phyloP scores from a whole-genome alignment of 2,888 invertebrate genomes.

The Euclidia mi region DNA sequence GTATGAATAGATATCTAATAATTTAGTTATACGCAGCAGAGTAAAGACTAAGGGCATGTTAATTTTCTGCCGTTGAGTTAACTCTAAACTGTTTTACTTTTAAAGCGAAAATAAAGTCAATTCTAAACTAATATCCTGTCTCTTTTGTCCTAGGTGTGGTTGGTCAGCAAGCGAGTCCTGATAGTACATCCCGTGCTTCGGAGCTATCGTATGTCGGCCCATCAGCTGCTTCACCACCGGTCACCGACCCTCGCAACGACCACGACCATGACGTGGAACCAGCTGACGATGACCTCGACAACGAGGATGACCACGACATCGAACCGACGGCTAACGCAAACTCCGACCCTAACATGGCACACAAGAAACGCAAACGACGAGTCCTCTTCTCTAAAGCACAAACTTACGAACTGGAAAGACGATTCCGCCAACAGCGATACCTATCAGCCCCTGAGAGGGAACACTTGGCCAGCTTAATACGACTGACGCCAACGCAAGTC shows the following conservation, averaged over 20 bases:
- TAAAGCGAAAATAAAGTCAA: too few species aligned
- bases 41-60: too few species aligned
- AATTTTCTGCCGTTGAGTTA: too few species aligned
- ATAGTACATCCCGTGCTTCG: constrained; percentile 96
- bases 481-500: constrained; percentile 98
- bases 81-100: too few species aligned
- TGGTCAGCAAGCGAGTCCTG: constrained; percentile 95
- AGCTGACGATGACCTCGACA: constrained; percentile 90
- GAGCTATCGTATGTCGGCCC: constrained; percentile 91
- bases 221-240: constrained; percentile 78
- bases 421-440: constrained; percentile 98
- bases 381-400: constrained; percentile 99
- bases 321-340: constrained; percentile 76
- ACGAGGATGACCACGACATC: constrained; percentile 90
- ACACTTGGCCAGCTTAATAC: constrained; percentile 98
- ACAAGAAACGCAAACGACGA: constrained; percentile 98
- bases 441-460: constrained; percentile 99
- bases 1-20: too few species aligned
- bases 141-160: constrained; percentile 78
- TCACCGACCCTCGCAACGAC: constrained; percentile 72
- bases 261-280: constrained; percentile 74
- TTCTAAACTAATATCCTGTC: constrained; percentile 25
- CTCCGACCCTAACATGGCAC: constrained; percentile 86
- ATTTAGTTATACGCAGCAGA: too few species aligned
- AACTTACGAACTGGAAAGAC: constrained; percentile 98